Conservation (phyloP, 2,113 vertebrate genomes). For the Gallinago paraguaiae region DNA sequence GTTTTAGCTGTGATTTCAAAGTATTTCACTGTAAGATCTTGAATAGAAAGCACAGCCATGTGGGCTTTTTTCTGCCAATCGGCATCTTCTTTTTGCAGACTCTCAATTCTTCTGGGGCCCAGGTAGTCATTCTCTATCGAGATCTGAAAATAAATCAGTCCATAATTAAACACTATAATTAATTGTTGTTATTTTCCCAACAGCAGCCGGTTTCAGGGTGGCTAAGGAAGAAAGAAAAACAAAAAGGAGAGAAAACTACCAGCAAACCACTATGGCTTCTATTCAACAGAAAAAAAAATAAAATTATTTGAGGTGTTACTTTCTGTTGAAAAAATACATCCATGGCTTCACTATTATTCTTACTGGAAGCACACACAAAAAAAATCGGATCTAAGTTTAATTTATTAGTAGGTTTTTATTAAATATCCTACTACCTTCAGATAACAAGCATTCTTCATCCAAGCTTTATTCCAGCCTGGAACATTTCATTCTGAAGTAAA, state of each 20-base stretch:
- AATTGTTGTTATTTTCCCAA: not conserved
- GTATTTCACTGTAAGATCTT: constrained; percentile 97
- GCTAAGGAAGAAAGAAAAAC: not conserved
- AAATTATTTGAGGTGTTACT: not conserved
- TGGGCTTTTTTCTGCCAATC: constrained; percentile 97
- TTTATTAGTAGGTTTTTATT: not conserved
- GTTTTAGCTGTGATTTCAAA: constrained; percentile 95
- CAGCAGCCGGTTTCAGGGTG: not conserved
- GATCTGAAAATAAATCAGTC: constrained; percentile 81
- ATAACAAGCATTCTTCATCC: not conserved
- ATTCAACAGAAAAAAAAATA: not conserved
- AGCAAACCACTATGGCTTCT: not conserved
- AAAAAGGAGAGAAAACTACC: not conserved
- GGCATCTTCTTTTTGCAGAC: constrained; percentile 90
- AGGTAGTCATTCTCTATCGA: constrained; percentile 96
- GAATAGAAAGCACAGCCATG: constrained; percentile 92
- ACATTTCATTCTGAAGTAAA: not conserved
- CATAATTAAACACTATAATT: not conserved
- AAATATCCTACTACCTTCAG: not conserved
- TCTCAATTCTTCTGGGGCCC: constrained; percentile 92
- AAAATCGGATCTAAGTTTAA: not conserved
- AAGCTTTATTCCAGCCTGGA: not conserved
- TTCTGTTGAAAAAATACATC: not conserved
- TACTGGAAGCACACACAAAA: not conserved
- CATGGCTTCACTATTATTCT: not conserved